Percentiles rank a stretch among this genome's conserved stretches.
Conservation (phyloP, 2,888 invertebrate species). For the Chrysolina haemoptera region DNA sequence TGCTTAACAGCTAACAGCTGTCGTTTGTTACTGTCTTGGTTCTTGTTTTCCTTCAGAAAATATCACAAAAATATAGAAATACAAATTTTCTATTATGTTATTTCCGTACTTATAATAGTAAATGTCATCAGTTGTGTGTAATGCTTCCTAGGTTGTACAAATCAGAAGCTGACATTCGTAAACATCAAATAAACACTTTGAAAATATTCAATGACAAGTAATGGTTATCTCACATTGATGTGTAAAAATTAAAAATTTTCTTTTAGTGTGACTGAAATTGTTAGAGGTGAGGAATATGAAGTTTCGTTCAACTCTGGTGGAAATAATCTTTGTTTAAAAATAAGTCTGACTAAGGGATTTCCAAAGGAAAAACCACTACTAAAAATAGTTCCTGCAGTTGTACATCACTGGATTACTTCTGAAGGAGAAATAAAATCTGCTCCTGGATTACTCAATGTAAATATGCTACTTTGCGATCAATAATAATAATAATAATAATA, state of each 20-base stretch:
- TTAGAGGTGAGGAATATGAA: slow-evolving; percentile 81
- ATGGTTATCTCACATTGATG: slow-evolving; percentile 57
- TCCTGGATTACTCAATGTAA: slow-evolving; percentile 82
- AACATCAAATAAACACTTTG: slow-evolving; percentile 85
- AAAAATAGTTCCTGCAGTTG: slow-evolving; percentile 77
- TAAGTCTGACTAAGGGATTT: slow-evolving; percentile 79
- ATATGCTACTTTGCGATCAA: slow-evolving; percentile 12
- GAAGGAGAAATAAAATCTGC: slow-evolving; percentile 81
- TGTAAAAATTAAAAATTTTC: slow-evolving; percentile 17
- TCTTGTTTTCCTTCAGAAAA: too few species aligned
- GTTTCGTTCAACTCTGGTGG: slow-evolving; percentile 79
- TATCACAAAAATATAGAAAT: too few species aligned
- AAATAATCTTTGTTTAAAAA: slow-evolving; percentile 78
- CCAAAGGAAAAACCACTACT: slow-evolving; percentile 83
- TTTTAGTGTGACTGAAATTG: slow-evolving; percentile 79
- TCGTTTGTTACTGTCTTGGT: too few species aligned
- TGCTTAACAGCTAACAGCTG: too few species aligned
- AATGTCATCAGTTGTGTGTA: slow-evolving; percentile 30
- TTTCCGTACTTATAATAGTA: not conserved
- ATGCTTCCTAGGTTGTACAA: slow-evolving; percentile 75
- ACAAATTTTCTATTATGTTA: not conserved
- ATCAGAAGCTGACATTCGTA: slow-evolving; percentile 74
- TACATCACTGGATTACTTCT: slow-evolving; percentile 81
- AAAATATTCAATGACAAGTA: slow-evolving; percentile 88
- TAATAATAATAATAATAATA: slow-evolving; percentile 30